Base-by-base conservation (phyloP, 2,888 invertebrate genomes). In the Vesta saturnalis region DNA sequence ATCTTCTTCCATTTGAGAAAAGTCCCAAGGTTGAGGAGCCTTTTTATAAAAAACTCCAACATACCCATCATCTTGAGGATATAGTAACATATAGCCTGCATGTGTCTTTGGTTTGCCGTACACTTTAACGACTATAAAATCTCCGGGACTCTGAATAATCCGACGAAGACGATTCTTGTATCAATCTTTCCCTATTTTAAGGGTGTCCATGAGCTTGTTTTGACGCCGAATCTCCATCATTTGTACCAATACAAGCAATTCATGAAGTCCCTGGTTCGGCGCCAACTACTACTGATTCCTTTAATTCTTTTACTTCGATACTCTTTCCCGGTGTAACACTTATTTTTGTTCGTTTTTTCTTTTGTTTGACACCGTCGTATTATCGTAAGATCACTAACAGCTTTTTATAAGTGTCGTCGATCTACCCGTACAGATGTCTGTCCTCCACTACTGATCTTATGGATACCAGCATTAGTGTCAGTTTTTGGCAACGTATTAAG, bases 261-360 rank as follows among this genome's bases (percentile, higher is more conserved):
- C 43, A 12, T 43, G 12, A 43, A 43, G 14, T n/a, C 14, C 43
- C 30, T 30, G 14, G 10, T 12, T 4, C 14, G 4, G 10, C 12
- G 43, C 43, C 43, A 43, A 12, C 14, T 43, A 12, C 43, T 43
- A 43, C 43, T 43, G 43, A 43, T 6, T 4, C 43, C 14, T 6
- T 14, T 43, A 43, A 43, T n/a, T 43, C 43, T 43, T 43, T 43
- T 2, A 43, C 43, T 43, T 43, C 14, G 43, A 43, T 2, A 14
- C 43, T 43, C 14, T 43, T 43, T 43, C 12, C 43, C 43, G 43
- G 43, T 43, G 43, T 43, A 43, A 43, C 43, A 43, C 43, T 43
- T 43, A 43, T 43, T 14, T 12, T 12, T 43, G 43, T 43, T 43
- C 12, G 43, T 43, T 43, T 43, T 43, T 43, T 43, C 4, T 43